Evolutionary conservation across 2,797 vertebrate genomes (phyloP).

Genomic region (Balearica regulorum): DNA sequence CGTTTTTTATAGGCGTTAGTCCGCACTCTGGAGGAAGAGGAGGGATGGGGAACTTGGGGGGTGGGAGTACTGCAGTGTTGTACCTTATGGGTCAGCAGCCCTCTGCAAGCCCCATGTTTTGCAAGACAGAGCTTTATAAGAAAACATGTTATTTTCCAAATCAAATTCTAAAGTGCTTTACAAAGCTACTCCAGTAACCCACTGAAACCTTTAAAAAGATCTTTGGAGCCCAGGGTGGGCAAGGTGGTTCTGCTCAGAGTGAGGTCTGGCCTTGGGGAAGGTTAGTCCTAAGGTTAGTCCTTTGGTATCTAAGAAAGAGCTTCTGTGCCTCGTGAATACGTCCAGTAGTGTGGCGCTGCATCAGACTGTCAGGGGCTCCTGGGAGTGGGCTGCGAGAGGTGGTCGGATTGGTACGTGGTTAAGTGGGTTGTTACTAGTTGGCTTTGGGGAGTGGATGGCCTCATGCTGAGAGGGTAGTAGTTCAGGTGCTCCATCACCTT

Average conservation of each 20-base stretch:
- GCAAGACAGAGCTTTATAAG: background rate
- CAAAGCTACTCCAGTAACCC: background rate
- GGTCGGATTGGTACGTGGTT: rapidly evolving
- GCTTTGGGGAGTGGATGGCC: background rate
- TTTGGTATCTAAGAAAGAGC: too few species aligned
- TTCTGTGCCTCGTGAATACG: too few species aligned
- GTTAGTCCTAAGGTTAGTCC: too few species aligned
- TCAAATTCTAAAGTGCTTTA: too few species aligned
- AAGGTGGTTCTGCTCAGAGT: background rate
- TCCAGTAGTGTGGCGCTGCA: too few species aligned
- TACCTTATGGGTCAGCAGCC: background rate
- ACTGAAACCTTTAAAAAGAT: background rate
- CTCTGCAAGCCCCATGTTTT: background rate
- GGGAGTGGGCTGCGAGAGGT: rapidly evolving
- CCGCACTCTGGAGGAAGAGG: background rate
- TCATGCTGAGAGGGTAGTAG: rapidly evolving
- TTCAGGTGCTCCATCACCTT: background rate
- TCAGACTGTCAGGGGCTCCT: rapidly evolving
- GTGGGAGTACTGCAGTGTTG: background rate
- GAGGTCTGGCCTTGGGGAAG: too few species aligned
- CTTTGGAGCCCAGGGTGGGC: background rate
- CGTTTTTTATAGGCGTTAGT: background rate
- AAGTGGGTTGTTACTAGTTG: too few species aligned
- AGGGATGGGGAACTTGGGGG: background rate
- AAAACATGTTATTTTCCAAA: too few species aligned